These are phyloP conservation scores for Drosophila anomalata DNA, from an alignment of 2,888 invertebrate species.

Conservation along the genomic window DNA sequence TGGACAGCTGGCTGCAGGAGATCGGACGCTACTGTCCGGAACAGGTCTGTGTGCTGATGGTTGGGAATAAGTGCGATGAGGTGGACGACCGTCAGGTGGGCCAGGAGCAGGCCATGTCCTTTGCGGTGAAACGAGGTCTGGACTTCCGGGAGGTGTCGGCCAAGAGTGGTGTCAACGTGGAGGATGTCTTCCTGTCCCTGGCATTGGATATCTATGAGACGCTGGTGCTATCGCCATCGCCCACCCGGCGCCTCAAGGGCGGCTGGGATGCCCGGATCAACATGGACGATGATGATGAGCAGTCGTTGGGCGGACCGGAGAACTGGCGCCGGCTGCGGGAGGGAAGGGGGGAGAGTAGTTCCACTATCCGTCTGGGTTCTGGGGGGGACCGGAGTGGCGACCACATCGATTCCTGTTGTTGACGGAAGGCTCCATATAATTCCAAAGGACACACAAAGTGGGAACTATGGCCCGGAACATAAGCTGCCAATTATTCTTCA, in stretches of 20 bases:
- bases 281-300: neutral
- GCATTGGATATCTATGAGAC: slow-evolving; percentile 23
- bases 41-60: slow-evolving; percentile 98
- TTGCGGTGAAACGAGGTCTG: slow-evolving; percentile 98
- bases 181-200: slow-evolving; percentile 90
- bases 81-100: slow-evolving; percentile 97
- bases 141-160: slow-evolving; percentile 99
- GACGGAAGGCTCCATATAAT: neutral
- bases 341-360: neutral
- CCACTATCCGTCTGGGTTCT: neutral
- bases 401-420: neutral
- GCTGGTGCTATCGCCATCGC: neutral
- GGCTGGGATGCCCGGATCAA: too few species aligned
- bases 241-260: neutral
- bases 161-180: slow-evolving; percentile 98
- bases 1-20: slow-evolving; percentile 99
- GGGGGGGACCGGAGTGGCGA: neutral
- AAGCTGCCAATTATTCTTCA: neutral
- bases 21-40: slow-evolving; percentile 97
- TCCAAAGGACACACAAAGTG: too few species aligned
- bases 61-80: slow-evolving; percentile 99
- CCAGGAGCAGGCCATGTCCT: slow-evolving; percentile 97
- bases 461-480: neutral
- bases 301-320: neutral
- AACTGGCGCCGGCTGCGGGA: neutral